These are phyloP conservation scores for Albula glossodonta DNA, from an alignment of 2,113 vertebrate genomes.

Conservation along the genomic window DNA sequence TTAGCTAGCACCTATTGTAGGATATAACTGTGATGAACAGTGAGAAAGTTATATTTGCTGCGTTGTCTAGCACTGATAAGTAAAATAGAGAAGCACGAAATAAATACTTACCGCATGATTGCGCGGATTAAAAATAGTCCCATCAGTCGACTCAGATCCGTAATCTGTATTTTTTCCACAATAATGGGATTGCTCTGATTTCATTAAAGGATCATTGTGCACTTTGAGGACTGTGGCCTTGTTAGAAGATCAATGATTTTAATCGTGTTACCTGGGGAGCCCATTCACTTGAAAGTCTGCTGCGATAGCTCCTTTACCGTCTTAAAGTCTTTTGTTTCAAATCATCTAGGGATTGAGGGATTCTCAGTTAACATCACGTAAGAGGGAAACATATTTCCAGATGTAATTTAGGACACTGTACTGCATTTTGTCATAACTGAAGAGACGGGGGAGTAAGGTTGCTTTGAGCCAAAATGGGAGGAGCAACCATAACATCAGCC, in stretches of 20 bases:
- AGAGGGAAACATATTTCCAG: constrained; percentile 49
- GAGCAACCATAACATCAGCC: no score
- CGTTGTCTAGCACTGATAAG: neutral
- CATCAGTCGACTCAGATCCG: constrained; percentile 57
- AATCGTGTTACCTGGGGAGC: constrained; percentile 68
- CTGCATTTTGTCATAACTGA: no score
- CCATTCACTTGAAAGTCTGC: constrained; percentile 73
- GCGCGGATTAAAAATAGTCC: constrained; percentile 53
- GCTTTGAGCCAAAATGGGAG: no score
- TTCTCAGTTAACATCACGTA: constrained; percentile 53
- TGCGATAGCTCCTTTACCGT: constrained; percentile 72
- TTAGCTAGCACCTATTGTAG: no score
- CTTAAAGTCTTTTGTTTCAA: constrained; percentile 74
- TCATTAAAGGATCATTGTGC: constrained; percentile 74
- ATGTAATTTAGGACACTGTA: constrained; percentile 46
- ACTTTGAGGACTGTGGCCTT: constrained; percentile 71
- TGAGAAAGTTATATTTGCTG: neutral
- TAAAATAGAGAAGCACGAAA: constrained; percentile 58
- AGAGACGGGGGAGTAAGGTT: no score
- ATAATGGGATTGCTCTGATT: constrained; percentile 76
- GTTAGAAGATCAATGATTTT: constrained; percentile 73
- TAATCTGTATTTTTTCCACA: constrained; percentile 74
- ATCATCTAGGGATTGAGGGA: constrained; percentile 70
- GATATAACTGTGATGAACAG: no score
- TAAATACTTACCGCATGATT: constrained; percentile 60